Evolutionary conservation across 2,797 vertebrate genomes (phyloP).

Genomic region (Gadopsis marmoratus): DNA sequence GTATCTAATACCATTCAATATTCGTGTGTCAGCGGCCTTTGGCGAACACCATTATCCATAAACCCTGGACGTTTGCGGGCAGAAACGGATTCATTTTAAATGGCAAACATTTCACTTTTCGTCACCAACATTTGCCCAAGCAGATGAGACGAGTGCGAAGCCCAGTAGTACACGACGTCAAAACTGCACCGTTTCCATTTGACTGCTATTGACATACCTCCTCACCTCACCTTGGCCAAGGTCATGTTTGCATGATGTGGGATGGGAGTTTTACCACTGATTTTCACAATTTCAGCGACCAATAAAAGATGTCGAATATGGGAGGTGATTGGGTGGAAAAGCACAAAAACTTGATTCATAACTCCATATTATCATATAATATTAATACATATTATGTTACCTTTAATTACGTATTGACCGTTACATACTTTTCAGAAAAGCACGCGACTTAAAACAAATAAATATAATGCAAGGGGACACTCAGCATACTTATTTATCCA

Average conservation of each 20-base stretch:
- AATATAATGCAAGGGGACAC: neutral
- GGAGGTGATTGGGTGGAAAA: neutral
- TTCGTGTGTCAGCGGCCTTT: too few species aligned
- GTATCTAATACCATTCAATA: too few species aligned
- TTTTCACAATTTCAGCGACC: neutral
- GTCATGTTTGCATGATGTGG: neutral
- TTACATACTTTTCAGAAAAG: neutral
- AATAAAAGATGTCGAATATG: neutral
- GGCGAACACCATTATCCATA: too few species aligned
- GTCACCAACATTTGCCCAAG: neutral
- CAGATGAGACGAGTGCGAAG: neutral
- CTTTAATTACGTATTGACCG: neutral
- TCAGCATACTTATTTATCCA: slow-evolving; percentile 32
- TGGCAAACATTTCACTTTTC: neutral
- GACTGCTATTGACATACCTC: neutral
- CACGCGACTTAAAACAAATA: neutral
- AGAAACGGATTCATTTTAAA: neutral
- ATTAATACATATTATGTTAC: neutral
- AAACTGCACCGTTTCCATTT: neutral
- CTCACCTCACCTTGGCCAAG: neutral
- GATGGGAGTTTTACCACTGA: neutral
- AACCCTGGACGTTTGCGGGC: too few species aligned
- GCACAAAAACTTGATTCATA: neutral
- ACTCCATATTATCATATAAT: too few species aligned
- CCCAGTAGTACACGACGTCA: too few species aligned